Evolutionary conservation across 2,797 vertebrate species (phyloP), one percentile per base, ranked within the genome.

Genomic region (Danio kyathit): DNA sequence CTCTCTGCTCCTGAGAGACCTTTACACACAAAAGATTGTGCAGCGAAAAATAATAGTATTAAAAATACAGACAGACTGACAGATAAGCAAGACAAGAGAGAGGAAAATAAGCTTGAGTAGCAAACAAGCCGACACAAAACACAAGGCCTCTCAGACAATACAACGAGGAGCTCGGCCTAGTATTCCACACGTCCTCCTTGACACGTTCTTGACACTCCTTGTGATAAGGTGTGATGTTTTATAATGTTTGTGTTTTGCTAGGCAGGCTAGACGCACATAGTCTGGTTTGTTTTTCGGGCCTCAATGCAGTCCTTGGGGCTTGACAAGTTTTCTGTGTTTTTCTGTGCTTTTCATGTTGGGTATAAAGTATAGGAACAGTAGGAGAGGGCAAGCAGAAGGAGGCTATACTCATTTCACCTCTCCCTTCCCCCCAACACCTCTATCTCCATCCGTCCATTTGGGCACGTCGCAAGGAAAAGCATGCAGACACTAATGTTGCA

Each of bases 401-500:
- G 70, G 51, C 73, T 81, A 79, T 76, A 82, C 76, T 86, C 65
- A 84, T 78, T 76, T 85, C 65, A 77, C 56, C 75, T 76, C 54
- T 72, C 21, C 65, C 41, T 54, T 17, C 29, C 21, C 17, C 40
- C 38, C 17, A 46, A 6, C 49, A 66, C 51, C 74, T 74, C 56
- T 49, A 61, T 54, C 72, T 72, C 73, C 71, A 74, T 74, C 77
- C 74, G 8, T 75, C 65, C 79, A 78, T 78, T 74, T 69, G 51
- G 59, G 63, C 86, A 76, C 88, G 83, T 89, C 88, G 76, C 74
- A 82, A 90, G 87, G 82, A 87, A 88, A 88, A 88, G 86, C 89
- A 88, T 88, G 88, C 85, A 87, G 86, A 83, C 84, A 80, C 87
- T 93, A 92, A 93, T 92, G 90, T 87, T 87, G 86, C 88, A 85